These are phyloP conservation scores for Leucania comma DNA, from an alignment of 2,888 invertebrate species.

Conservation along the genomic window DNA sequence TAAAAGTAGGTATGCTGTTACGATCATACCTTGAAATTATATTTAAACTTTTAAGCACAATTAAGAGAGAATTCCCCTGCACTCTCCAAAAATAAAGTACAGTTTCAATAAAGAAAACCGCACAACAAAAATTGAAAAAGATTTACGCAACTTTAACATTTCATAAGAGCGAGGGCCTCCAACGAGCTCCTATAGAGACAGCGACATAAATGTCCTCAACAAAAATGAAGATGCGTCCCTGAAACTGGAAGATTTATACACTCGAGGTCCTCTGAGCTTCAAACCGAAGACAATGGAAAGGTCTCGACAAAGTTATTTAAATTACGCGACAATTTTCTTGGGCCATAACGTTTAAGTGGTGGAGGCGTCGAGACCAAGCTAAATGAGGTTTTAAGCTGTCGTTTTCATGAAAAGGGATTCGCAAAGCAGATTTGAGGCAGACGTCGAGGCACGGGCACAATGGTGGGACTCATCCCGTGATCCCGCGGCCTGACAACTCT, in stretches of 20 bases:
- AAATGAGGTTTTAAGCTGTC: constrained; percentile 89
- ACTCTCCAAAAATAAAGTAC: constrained; percentile 19
- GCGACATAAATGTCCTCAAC: constrained; percentile 68
- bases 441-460: constrained; percentile 78
- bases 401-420: constrained; percentile 84
- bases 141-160: constrained; percentile 64
- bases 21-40: neutral
- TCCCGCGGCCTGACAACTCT: constrained; percentile 66
- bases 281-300: constrained; percentile 81
- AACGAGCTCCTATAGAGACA: constrained; percentile 64
- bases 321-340: constrained; percentile 88
- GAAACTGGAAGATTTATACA: constrained; percentile 81
- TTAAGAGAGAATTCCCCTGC: neutral
- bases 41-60: neutral
- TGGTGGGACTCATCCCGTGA: constrained; percentile 76
- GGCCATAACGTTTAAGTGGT: constrained; percentile 84
- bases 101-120: constrained; percentile 68
- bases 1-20: neutral
- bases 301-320: constrained; percentile 86
- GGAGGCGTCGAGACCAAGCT: constrained; percentile 81
- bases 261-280: constrained; percentile 74
- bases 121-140: constrained; percentile 51
- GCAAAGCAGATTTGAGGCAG: constrained; percentile 86
- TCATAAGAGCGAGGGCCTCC: constrained; percentile 67
- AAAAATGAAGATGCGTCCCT: constrained; percentile 76